A percentile compares a stretch with the other conserved stretches of the same genome.
Evolutionary conservation across 2,888 invertebrate genomes (phyloP).

Genomic region (Drosophila dives): DNA sequence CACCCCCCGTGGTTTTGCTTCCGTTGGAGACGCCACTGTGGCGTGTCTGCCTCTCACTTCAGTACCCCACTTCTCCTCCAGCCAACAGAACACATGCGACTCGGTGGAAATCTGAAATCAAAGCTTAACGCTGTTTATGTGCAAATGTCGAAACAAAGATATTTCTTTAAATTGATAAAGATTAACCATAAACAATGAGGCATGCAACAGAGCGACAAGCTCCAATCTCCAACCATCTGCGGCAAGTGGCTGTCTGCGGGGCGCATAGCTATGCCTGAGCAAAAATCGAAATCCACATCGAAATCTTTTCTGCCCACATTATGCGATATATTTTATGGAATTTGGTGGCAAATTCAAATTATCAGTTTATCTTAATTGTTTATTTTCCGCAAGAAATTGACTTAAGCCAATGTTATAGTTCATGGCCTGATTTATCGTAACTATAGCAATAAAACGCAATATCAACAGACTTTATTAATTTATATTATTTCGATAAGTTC

Average conservation of each 20-base stretch:
- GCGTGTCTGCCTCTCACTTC: slow-evolving; percentile 47
- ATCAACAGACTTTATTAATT: background rate
- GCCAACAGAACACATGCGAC: background rate
- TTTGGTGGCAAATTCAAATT: slow-evolving; percentile 21
- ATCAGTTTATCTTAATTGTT: slow-evolving; percentile 10
- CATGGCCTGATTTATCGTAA: background rate
- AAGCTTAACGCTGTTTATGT: slow-evolving; percentile 76
- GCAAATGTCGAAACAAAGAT: slow-evolving; percentile 82
- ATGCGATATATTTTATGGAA: slow-evolving; percentile 15
- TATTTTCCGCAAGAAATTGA: background rate
- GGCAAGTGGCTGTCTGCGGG: slow-evolving; percentile 63
- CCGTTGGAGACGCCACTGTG: slow-evolving; percentile 80
- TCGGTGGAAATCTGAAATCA: slow-evolving; percentile 45
- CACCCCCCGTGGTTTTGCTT: slow-evolving; percentile 81
- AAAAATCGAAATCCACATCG: no score
- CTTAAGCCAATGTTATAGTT: background rate
- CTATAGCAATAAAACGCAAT: background rate
- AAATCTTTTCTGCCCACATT: slow-evolving; percentile 10
- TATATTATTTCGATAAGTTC: background rate
- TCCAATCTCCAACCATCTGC: slow-evolving; percentile 18
- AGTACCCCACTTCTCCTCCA: background rate
- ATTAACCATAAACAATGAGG: slow-evolving; percentile 75
- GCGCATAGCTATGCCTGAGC: slow-evolving; percentile 35
- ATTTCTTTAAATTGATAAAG: slow-evolving; percentile 81
- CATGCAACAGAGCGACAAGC: slow-evolving; percentile 53